Conservation (phyloP, 2,113 vertebrate genomes). For the Pedionomus torquatus region DNA sequence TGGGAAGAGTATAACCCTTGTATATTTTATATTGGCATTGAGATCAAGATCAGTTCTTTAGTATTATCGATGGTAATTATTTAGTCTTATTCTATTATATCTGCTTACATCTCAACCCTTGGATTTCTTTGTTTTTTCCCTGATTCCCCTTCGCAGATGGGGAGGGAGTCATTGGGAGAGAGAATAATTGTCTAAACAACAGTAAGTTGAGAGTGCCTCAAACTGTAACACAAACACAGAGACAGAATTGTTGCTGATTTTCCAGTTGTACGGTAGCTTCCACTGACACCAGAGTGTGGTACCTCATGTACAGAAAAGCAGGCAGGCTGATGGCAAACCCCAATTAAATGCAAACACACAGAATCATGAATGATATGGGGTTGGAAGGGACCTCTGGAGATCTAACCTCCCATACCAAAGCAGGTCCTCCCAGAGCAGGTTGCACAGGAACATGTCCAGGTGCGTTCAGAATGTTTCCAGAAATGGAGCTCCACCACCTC, state of each 20-base stretch:
- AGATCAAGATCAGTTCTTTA: neutral
- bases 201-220: neutral
- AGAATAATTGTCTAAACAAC: neutral
- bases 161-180: neutral
- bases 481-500: no score
- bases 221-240: neutral
- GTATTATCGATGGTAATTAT: neutral
- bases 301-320: fast-evolving
- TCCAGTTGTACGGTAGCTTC: fast-evolving
- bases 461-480: no score
- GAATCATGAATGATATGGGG: no score
- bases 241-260: fast-evolving
- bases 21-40: neutral
- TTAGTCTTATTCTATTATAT: neutral
- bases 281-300: fast-evolving
- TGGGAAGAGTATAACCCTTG: neutral
- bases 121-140: neutral
- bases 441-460: no score
- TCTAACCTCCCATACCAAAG: no score
- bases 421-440: no score
- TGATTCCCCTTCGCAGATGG: neutral
- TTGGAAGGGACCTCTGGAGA: no score
- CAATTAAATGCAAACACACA: neutral
- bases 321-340: neutral
- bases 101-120: neutral